Percentiles rank a stretch among this genome's conserved stretches.
Evolutionary conservation across 2,888 invertebrate species (phyloP).

Genomic region (Trichacis sp.): DNA sequence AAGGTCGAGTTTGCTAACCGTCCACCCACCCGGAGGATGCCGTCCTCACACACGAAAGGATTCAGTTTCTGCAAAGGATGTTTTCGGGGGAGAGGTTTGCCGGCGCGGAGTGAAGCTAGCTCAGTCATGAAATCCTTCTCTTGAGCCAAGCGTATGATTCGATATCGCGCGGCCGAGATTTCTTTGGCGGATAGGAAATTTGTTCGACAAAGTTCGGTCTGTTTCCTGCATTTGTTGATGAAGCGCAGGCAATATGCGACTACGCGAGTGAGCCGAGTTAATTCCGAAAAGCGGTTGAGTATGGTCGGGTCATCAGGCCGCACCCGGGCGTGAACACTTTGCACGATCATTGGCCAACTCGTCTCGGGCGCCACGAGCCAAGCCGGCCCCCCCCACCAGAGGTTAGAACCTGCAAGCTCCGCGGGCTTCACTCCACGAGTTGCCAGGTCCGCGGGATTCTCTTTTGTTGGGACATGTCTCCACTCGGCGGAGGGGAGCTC

Average conservation of each 20-base stretch:
- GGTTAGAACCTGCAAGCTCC: constrained; percentile 17
- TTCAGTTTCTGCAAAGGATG: background rate
- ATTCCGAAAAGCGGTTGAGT: background rate
- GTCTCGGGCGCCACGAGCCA: background rate
- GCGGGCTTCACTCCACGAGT: constrained; percentile 41
- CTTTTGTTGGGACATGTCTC: constrained; percentile 36
- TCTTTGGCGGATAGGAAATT: too few relatives aligned
- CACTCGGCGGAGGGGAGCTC: constrained; percentile 9
- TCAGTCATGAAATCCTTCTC: background rate
- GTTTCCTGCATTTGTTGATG: too few relatives aligned
- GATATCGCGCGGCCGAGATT: background rate
- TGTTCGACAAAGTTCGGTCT: too few relatives aligned
- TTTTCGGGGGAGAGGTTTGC: background rate
- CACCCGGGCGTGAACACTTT: too few relatives aligned
- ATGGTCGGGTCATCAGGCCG: too few relatives aligned
- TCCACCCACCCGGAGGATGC: constrained; percentile 12
- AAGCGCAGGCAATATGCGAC: background rate
- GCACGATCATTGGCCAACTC: background rate
- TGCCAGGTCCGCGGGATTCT: constrained; percentile 47
- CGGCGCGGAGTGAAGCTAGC: background rate
- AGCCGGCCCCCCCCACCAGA: constrained; percentile 48
- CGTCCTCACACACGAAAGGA: background rate
- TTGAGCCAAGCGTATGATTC: background rate
- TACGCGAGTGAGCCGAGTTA: background rate
- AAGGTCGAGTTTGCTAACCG: constrained; percentile 12